A percentile compares a stretch with the other conserved stretches of the same genome.
Conservation (phyloP, 1,140 invertebrate species). For the Steinernema khuongi region DNA sequence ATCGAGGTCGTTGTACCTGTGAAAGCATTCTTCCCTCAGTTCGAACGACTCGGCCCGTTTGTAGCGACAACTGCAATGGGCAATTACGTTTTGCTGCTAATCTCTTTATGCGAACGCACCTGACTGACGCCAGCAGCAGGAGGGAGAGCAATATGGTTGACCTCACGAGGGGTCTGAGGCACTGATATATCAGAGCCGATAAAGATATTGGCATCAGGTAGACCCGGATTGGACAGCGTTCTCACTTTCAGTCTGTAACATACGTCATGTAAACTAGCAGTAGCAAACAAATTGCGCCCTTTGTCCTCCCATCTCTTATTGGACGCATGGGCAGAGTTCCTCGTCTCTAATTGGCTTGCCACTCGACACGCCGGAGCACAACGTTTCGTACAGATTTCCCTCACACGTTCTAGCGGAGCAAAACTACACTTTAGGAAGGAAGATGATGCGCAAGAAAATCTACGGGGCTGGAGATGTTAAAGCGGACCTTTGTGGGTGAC, state of each 20-base stretch:
- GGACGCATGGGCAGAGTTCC: neutral
- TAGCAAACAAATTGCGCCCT: neutral
- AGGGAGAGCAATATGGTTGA: neutral
- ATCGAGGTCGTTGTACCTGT: slow-evolving; percentile 42
- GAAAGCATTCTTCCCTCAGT: slow-evolving; percentile 38
- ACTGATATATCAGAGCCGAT: slow-evolving; percentile 10
- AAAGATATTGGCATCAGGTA: slow-evolving; percentile 15
- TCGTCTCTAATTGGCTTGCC: neutral
- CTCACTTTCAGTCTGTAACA: neutral
- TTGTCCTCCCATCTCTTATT: neutral
- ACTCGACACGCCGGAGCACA: neutral
- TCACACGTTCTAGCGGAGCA: too few species aligned
- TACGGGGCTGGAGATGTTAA: too few species aligned
- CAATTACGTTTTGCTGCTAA: neutral
- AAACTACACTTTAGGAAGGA: too few species aligned
- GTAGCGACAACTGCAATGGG: neutral
- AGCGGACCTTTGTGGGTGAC: too few species aligned
- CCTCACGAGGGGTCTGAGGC: slow-evolving; percentile 5
- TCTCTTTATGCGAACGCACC: neutral
- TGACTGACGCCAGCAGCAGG: neutral
- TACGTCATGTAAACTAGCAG: neutral
- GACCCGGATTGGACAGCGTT: neutral
- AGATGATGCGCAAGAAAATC: too few species aligned
- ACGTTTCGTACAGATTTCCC: too few species aligned
- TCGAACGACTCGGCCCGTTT: slow-evolving; percentile 15